These are phyloP conservation scores for Chiloscyllium punctatum DNA, from an alignment of 2,797 vertebrate genomes.

Conservation along the genomic window DNA sequence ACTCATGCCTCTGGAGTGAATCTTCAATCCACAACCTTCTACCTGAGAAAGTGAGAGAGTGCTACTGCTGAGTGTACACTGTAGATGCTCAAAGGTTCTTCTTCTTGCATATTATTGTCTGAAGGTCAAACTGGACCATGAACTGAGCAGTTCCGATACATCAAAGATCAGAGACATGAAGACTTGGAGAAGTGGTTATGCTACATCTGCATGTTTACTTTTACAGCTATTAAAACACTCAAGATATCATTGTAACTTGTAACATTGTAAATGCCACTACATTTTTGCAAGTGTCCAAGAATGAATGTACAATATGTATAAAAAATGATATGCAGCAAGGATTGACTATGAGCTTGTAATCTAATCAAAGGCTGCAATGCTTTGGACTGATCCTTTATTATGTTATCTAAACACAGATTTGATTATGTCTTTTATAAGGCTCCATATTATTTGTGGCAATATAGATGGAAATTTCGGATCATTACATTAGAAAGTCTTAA, in stretches of 20 bases:
- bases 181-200: neutral
- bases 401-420: neutral
- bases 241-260: neutral
- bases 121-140: neutral
- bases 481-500: neutral
- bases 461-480: neutral
- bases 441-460: neutral
- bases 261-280: neutral
- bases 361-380: neutral
- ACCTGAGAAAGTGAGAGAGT: neutral
- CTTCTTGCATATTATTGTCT: neutral
- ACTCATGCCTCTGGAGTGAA: neutral
- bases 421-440: neutral
- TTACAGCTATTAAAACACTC: neutral
- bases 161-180: neutral
- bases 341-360: neutral
- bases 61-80: neutral
- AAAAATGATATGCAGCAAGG: neutral
- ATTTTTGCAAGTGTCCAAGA: neutral
- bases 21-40: neutral
- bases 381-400: neutral
- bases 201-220: neutral
- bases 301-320: neutral
- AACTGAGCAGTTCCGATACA: neutral
- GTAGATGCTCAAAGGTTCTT: neutral